phyloP scores from a whole-genome alignment of 2,113 vertebrate genomes.

The Genyomyrus donnyi region DNA sequence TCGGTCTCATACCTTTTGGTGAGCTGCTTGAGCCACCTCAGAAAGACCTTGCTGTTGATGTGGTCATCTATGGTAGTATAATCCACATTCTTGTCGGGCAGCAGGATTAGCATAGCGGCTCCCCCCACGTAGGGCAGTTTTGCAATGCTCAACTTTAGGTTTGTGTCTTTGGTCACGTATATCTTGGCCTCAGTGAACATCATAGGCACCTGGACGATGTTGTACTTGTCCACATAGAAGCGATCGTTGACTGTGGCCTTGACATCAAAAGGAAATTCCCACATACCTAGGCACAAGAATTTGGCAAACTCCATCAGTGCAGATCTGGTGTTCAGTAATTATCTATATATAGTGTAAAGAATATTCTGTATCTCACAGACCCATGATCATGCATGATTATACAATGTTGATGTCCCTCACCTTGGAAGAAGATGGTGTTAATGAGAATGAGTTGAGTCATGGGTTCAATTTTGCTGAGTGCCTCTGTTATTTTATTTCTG shows the following conservation, averaged over 20 bases:
- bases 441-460: constrained; percentile 65
- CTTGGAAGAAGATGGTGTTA: constrained; percentile 77
- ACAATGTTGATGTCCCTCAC: constrained; percentile 49
- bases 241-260: constrained; percentile 51
- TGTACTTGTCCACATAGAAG: constrained; percentile 81
- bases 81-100: constrained; percentile 67
- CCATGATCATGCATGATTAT: not conserved
- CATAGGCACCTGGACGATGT: constrained; percentile 69
- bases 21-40: constrained; percentile 69
- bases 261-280: constrained; percentile 70
- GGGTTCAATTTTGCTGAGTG: constrained; percentile 62
- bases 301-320: not conserved
- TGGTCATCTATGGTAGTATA: constrained; percentile 75
- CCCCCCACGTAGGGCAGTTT: constrained; percentile 74
- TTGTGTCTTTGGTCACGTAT: constrained; percentile 58
- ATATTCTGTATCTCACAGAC: not conserved
- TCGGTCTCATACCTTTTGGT: constrained; percentile 41
- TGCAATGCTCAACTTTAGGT: constrained; percentile 66
- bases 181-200: constrained; percentile 69
- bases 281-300: constrained; percentile 60
- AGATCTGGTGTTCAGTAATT: not conserved
- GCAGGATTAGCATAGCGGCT: constrained; percentile 76
- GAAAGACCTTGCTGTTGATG: constrained; percentile 65
- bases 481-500: constrained; percentile 53
- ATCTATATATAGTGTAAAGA: not conserved